Evolutionary conservation across 2,797 vertebrate species (phyloP), one percentile per base, ranked within the genome.

Genomic region (Anableps anableps): DNA sequence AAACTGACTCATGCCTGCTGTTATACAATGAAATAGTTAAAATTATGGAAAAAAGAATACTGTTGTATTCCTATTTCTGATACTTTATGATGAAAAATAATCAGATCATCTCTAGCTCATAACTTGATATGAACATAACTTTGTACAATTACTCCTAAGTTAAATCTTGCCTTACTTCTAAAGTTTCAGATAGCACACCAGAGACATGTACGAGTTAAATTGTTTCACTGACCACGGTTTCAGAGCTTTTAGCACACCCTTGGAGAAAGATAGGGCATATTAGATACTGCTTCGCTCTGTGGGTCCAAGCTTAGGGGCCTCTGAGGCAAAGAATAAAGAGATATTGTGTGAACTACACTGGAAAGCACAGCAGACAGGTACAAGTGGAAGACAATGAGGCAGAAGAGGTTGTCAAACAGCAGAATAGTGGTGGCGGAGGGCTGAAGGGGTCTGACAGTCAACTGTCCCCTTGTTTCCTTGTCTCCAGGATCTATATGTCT

Each of bases 351-450:
- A 83, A 87, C 80, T 70, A 77, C 60, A 10, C 75, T 80, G 19
- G 68, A 38, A 60, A 41, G 76, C 85, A 73, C 62, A 11, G 26
- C 80, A 89, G 89, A 87, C 88, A 92, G 87, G 84, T 89, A 90
- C 86, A 85, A 81, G 83, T 66, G 70, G 80, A 50, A 17, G 62
- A 58, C 19, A 76, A 45, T 31, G 64, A 74, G 70, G 26, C 1
- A 10, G 26, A n/a, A 23, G 9, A 34, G 8, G 71, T 70, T 13
- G 74, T 47, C 6, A 45, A 81, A 80, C 76, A 60, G 70, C 43
- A 74, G 73, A 50, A 71, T 74, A 81, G 81, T 29, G 43, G 36
- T 11, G 2, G 77, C 79, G 81, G 82, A 74, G 38, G 78, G 76
- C 1, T 71, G 68, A 72, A 72, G 74, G 73, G 48, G 74, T 72